Percentiles rank a stretch among this genome's conserved stretches.
phyloP scores from a whole-genome alignment of 2,113 vertebrate species.

The Epinephelus cyanopodus region DNA sequence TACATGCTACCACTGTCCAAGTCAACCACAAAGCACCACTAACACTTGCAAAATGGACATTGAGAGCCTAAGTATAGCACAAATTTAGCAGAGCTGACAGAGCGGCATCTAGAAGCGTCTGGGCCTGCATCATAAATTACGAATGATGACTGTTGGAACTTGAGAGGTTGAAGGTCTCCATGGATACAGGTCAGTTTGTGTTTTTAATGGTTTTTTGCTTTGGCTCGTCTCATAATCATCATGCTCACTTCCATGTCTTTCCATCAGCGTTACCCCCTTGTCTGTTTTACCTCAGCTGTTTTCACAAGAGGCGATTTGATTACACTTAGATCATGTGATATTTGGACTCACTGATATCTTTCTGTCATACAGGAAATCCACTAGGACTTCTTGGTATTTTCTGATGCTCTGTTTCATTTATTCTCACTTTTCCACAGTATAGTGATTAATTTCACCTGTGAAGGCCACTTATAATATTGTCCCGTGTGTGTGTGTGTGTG shows the following conservation, averaged over 20 bases:
- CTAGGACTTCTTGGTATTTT: neutral
- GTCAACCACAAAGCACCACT: no score
- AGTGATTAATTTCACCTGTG: neutral
- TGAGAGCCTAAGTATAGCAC: no score
- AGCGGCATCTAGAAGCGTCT: no score
- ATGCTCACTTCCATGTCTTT: neutral
- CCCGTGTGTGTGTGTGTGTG: neutral
- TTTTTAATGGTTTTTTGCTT: neutral
- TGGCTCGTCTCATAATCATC: neutral
- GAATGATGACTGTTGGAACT: neutral
- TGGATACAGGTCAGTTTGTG: neutral
- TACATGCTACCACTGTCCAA: no score
- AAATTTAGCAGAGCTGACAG: no score
- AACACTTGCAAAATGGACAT: no score
- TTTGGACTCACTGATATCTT: neutral
- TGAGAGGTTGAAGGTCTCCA: neutral
- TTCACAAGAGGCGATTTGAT: neutral
- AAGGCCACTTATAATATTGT: neutral
- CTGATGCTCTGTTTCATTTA: neutral
- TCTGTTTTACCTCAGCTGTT: neutral
- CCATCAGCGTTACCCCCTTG: neutral
- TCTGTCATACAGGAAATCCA: neutral
- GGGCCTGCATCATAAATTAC: no score
- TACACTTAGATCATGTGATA: neutral
- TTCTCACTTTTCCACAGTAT: neutral